phyloP scores from a whole-genome alignment of 2,797 vertebrate genomes.

The Gouania willdenowi region DNA sequence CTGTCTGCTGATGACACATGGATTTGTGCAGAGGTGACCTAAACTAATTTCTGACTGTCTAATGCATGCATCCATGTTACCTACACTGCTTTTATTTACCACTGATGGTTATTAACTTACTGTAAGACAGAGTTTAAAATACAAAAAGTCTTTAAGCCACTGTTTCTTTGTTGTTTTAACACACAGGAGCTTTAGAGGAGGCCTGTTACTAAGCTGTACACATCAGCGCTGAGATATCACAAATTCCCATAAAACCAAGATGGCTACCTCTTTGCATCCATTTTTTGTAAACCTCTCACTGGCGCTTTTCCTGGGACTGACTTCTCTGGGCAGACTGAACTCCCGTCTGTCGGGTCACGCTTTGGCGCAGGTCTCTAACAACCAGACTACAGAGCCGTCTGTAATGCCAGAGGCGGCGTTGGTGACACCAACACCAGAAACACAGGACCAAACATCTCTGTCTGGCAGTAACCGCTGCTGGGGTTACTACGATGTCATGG shows the following conservation, averaged over 20 bases:
- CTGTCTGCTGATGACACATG: constrained; percentile 47
- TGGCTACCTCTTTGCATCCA: constrained; percentile 44
- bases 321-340: constrained; percentile 66
- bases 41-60: constrained; percentile 24
- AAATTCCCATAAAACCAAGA: constrained; percentile 38
- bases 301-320: constrained; percentile 74
- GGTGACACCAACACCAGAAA: constrained; percentile 53
- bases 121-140: background rate
- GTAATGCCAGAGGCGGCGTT: constrained; percentile 61
- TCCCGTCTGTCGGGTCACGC: constrained; percentile 52
- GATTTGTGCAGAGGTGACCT: constrained; percentile 60
- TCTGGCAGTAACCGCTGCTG: constrained; percentile 80
- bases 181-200: constrained; percentile 30
- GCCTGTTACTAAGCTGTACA: constrained; percentile 7
- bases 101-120: too few relatives aligned
- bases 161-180: constrained; percentile 15
- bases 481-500: constrained; percentile 98
- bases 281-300: constrained; percentile 50
- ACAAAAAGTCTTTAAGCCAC: constrained; percentile 3
- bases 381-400: constrained; percentile 61
- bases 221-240: constrained; percentile 23
- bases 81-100: too few relatives aligned
- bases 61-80: too few relatives aligned
- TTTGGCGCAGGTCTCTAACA: constrained; percentile 55
- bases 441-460: constrained; percentile 40